phyloP scores from a whole-genome alignment of 2,888 invertebrate species.

The Xylophagus ater region DNA sequence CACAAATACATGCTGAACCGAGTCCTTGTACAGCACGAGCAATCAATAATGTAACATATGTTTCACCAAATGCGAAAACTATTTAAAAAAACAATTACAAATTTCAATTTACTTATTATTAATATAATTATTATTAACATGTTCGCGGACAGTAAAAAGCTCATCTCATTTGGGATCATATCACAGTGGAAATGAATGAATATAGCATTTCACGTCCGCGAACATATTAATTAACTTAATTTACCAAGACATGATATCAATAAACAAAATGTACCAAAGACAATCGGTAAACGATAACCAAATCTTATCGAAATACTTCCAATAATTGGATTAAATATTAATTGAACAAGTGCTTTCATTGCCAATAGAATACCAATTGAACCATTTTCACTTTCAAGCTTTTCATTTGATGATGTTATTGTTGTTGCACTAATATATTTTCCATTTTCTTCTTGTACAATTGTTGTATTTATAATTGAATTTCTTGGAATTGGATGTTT shows the following conservation, averaged over 20 bases:
- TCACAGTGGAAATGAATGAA: neutral
- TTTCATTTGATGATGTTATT: constrained; percentile 21
- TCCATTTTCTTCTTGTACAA: constrained; percentile 11
- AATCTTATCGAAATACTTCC: constrained; percentile 54
- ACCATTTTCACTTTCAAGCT: constrained; percentile 49
- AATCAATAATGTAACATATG: constrained; percentile 54
- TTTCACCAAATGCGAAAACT: constrained; percentile 69
- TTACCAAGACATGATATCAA: constrained; percentile 56
- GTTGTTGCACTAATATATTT: neutral
- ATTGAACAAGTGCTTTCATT: constrained; percentile 70
- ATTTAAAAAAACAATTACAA: constrained; percentile 23
- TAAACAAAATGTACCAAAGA: constrained; percentile 56
- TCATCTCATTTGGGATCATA: neutral
- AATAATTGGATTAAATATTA: constrained; percentile 63
- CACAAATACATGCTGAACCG: constrained; percentile 67
- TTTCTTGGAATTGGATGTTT: constrained; percentile 39
- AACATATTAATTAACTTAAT: too few relatives aligned
- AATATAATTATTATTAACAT: neutral
- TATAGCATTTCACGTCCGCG: neutral
- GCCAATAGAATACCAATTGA: constrained; percentile 57
- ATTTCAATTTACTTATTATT: neutral
- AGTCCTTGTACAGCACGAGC: constrained; percentile 70
- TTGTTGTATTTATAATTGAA: constrained; percentile 34
- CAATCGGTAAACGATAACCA: constrained; percentile 57
- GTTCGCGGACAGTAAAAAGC: neutral